Conservation (phyloP, 2,888 invertebrate species). For the Leptarthrus brevirostris region DNA sequence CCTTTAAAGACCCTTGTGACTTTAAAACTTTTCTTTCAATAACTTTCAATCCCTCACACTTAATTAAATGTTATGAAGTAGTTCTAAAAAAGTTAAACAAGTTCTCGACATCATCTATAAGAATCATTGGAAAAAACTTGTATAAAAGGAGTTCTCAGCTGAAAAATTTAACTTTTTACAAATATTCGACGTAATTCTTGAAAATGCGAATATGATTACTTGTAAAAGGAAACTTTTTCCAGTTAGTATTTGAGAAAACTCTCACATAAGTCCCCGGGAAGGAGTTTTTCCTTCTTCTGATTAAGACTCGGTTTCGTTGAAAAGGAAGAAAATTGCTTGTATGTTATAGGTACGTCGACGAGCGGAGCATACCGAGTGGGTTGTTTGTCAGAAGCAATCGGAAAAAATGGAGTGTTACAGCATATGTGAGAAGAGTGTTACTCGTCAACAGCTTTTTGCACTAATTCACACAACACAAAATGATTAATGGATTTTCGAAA, state of each 20-base stretch:
- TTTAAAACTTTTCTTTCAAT: too few relatives aligned
- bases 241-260: background rate
- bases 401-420: background rate
- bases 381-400: constrained; percentile 4
- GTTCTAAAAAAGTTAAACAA: background rate
- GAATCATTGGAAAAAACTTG: background rate
- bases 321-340: constrained; percentile 29
- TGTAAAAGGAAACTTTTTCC: background rate
- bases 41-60: background rate
- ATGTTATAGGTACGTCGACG: background rate
- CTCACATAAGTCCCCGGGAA: background rate
- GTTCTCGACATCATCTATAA: background rate
- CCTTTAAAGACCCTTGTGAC: too few relatives aligned
- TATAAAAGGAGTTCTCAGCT: background rate
- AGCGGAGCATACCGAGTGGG: background rate
- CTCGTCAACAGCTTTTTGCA: constrained; percentile 37
- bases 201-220: constrained; percentile 16
- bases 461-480: constrained; percentile 41
- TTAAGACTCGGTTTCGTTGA: constrained; percentile 20
- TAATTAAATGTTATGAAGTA: constrained; percentile 26
- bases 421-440: constrained; percentile 27
- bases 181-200: constrained; percentile 8
- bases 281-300: constrained; percentile 16
- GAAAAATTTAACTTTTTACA: constrained; percentile 6
- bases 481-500: constrained; percentile 39